Evolutionary conservation across 2,888 invertebrate species (phyloP).

Genomic region (Brassicogethes aeneus): DNA sequence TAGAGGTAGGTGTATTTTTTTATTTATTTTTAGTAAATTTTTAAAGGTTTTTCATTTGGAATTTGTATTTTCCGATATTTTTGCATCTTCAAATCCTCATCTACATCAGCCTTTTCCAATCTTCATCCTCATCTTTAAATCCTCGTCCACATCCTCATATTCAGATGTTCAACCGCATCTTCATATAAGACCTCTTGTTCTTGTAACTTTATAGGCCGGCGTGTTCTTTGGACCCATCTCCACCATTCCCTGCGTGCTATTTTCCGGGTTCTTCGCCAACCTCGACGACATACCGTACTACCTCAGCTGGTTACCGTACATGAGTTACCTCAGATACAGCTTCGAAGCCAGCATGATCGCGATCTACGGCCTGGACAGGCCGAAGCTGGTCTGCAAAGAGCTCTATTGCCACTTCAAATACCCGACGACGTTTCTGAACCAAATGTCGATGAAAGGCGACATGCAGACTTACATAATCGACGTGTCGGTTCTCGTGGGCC

Average conservation of each 20-base stretch:
- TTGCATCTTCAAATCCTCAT: too few relatives aligned
- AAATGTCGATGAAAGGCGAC: slow-evolving; percentile 74
- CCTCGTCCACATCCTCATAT: too few relatives aligned
- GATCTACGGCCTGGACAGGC: slow-evolving; percentile 81
- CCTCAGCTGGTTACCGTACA: slow-evolving; percentile 80
- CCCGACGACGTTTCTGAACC: slow-evolving; percentile 73
- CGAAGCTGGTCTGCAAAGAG: slow-evolving; percentile 71
- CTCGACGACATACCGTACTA: slow-evolving; percentile 85
- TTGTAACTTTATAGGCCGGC: slow-evolving; percentile 42
- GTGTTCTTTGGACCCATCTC: slow-evolving; percentile 80
- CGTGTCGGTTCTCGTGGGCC: slow-evolving; percentile 68
- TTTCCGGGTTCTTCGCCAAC: slow-evolving; percentile 92
- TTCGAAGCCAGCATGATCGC: slow-evolving; percentile 89
- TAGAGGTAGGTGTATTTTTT: slow-evolving; percentile 50
- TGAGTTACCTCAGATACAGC: slow-evolving; percentile 85
- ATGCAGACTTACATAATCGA: slow-evolving; percentile 64
- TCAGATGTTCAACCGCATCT: too few relatives aligned
- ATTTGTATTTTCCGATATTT: too few relatives aligned
- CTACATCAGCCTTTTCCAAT: too few relatives aligned
- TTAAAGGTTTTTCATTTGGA: too few relatives aligned
- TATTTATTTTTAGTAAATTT: background rate
- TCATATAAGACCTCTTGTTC: too few relatives aligned
- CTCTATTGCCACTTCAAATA: slow-evolving; percentile 77
- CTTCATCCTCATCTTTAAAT: too few relatives aligned
- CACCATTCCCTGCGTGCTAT: slow-evolving; percentile 83